Evolutionary conservation across 2,113 vertebrate species (phyloP).

Genomic region (Alexandromys fortis): DNA sequence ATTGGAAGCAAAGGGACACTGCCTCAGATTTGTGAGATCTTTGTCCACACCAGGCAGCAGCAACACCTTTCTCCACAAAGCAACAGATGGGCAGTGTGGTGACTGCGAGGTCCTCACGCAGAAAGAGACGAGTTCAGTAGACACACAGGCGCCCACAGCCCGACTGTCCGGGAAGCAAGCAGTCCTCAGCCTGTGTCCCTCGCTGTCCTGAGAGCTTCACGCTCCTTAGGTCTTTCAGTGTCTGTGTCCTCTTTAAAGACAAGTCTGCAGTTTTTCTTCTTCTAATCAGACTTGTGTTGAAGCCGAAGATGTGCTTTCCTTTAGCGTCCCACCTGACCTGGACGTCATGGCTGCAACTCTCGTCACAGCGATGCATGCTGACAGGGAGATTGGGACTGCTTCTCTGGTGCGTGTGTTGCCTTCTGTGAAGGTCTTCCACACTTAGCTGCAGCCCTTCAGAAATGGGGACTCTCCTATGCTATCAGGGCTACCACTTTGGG

Average conservation of each 20-base stretch:
- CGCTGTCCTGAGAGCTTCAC: rapidly evolving
- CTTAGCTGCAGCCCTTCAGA: rapidly evolving
- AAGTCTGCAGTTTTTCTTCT: not conserved
- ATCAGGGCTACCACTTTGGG: rapidly evolving
- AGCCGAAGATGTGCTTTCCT: not conserved
- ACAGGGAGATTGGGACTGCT: rapidly evolving
- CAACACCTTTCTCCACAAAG: not conserved
- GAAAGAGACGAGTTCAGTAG: not conserved
- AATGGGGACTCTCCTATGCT: rapidly evolving
- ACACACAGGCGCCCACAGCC: too few relatives aligned
- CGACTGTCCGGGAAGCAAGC: rapidly evolving
- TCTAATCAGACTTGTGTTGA: not conserved
- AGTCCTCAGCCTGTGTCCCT: rapidly evolving
- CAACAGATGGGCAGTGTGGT: too few relatives aligned
- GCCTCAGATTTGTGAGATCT: rapidly evolving
- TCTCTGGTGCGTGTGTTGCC: not conserved
- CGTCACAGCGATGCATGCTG: rapidly evolving
- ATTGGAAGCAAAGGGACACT: rapidly evolving
- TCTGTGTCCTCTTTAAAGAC: not conserved
- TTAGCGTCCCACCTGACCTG: not conserved
- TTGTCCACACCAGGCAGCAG: rapidly evolving
- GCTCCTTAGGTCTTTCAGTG: rapidly evolving
- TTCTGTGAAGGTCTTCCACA: rapidly evolving
- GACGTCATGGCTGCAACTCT: not conserved
- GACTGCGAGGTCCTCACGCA: not conserved